phyloP scores from a whole-genome alignment of 2,797 vertebrate genomes.

The Sebastes hubbsi region DNA sequence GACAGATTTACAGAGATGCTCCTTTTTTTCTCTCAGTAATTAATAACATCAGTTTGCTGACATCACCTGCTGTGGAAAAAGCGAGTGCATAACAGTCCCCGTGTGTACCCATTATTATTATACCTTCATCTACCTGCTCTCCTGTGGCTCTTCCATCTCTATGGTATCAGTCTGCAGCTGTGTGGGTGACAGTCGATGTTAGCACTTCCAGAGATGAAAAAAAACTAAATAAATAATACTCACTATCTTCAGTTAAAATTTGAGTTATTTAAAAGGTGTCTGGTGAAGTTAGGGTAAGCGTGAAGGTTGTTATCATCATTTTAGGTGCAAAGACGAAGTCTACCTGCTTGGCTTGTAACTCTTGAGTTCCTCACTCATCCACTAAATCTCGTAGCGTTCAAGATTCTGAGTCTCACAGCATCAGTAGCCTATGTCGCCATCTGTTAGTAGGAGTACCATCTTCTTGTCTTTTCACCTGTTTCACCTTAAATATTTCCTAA shows the following conservation, averaged over 20 bases:
- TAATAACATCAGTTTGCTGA: slow-evolving; percentile 50
- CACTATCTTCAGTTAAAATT: not conserved
- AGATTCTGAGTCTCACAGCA: not conserved
- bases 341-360: not conserved
- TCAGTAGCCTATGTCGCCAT: not conserved
- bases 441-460: not conserved
- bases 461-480: not conserved
- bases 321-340: not conserved
- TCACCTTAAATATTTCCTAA: not conserved
- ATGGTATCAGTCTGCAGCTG: slow-evolving; percentile 46
- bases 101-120: slow-evolving; percentile 64
- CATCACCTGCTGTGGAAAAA: slow-evolving; percentile 65
- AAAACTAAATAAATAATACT: not conserved
- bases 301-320: not conserved
- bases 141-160: slow-evolving; percentile 53
- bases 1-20: not conserved
- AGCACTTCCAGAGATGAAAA: not conserved
- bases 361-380: not conserved
- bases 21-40: slow-evolving; percentile 33
- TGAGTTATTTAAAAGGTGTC: not conserved
- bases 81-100: slow-evolving; percentile 55
- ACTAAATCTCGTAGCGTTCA: not conserved
- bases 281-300: not conserved
- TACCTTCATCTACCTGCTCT: slow-evolving; percentile 49
- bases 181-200: slow-evolving; percentile 24